Base-by-base conservation (phyloP, 2,113 vertebrate genomes). In the Silurus glanis region DNA sequence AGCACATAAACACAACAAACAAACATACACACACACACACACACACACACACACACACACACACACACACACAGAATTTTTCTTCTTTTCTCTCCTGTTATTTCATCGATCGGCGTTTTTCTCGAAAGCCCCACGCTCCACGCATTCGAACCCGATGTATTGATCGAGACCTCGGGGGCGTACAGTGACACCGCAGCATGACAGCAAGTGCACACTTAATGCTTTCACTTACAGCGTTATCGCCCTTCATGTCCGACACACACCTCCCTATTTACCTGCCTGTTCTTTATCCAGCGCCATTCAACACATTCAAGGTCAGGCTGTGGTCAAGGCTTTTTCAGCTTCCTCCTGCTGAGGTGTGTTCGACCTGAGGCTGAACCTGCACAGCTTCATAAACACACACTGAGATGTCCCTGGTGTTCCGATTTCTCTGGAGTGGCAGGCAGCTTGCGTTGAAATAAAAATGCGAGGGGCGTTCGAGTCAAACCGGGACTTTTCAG, bases 61-160 rank as follows among this genome's bases (percentile, higher is more conserved):
- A 84, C 69, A 88, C 53, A 56, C 64, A 28, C 55, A 13, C 25
- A 19, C 4, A 67, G 62, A 23, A 58, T 64, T 49, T 37, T 85
- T 64, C 55, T 83, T 49, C 56, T 83, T 87, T 82, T 55, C 69
- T 58, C 59, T 55, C 45, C 76, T 78, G 61, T 83, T 80, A 82
- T 88, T 87, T 69, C 49, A 90, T 87, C 72, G 86, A 87, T 75
- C 71, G 53, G 47, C 23, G 37, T 61, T 49, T 83, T 75, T 86
- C 75, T 78, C 25, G 84, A 56, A 56, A 87, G 80, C 74, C 23
- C 23, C 6, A 9, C 37, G 67, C 23, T 56, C 56, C 59, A 14
- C 75, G 83, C 78, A 84, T 21, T 37, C 78, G 23, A 85, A 58
- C 83, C 87, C 76, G 86, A 83, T 75, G 83, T 75, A 87, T 87